phyloP scores from a whole-genome alignment of 2,113 vertebrate species.

The Triplophysa rosa region DNA sequence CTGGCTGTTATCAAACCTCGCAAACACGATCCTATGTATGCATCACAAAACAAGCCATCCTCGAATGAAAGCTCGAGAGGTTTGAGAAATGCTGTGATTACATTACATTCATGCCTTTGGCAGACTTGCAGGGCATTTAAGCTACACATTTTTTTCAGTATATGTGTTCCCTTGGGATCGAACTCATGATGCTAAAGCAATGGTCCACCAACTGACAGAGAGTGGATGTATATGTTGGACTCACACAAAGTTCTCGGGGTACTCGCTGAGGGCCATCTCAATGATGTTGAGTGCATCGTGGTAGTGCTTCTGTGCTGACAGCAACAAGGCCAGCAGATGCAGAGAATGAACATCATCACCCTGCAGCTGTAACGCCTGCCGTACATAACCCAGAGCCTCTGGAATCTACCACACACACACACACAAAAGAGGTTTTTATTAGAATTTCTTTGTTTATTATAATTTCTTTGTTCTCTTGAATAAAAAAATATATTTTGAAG shows the following conservation, averaged over 20 bases:
- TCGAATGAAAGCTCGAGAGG: neutral
- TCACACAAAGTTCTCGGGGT: constrained; percentile 97
- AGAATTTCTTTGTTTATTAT: neutral
- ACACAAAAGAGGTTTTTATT: constrained; percentile 17
- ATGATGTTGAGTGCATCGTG: constrained; percentile 96
- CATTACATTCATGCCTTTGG: too few relatives aligned
- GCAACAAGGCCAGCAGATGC: constrained; percentile 91
- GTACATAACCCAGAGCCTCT: constrained; percentile 94
- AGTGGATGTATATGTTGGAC: constrained; percentile 52
- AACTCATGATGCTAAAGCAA: too few relatives aligned
- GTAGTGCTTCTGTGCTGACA: constrained; percentile 97
- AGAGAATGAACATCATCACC: constrained; percentile 96
- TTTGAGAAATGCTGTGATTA: neutral
- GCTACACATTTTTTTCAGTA: too few relatives aligned
- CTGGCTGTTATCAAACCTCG: neutral
- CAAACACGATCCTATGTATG: too few relatives aligned
- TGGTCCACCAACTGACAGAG: neutral
- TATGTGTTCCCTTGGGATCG: too few relatives aligned
- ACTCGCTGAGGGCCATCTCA: constrained; percentile 97
- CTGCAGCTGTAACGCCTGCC: constrained; percentile 94
- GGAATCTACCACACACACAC: constrained; percentile 83
- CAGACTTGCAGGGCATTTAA: too few relatives aligned
- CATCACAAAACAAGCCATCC: neutral
- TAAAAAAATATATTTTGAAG: too few relatives aligned
- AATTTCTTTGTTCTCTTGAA: too few relatives aligned